Conservation (phyloP, 2,797 vertebrate species). For the Spatula clypeata region DNA sequence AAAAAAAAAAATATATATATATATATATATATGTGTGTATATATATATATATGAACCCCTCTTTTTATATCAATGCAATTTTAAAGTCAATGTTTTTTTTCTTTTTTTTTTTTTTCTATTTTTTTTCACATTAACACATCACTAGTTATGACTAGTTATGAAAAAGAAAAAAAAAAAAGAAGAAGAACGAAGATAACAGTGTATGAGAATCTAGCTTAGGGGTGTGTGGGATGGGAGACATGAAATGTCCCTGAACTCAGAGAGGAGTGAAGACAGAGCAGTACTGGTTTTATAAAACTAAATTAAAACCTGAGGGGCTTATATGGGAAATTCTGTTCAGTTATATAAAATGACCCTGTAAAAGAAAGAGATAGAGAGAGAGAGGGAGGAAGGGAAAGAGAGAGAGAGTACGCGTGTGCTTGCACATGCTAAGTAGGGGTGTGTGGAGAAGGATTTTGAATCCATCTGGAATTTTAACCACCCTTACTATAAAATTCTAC, state of each 20-base stretch:
- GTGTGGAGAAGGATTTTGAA: not conserved
- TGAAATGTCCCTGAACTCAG: not conserved
- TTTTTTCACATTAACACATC: not conserved
- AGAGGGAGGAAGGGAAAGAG: no score
- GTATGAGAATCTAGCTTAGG: not conserved
- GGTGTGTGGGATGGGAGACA: not conserved
- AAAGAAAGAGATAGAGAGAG: not conserved
- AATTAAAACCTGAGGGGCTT: not conserved
- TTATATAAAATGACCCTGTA: not conserved
- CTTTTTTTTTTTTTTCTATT: constrained; percentile 25
- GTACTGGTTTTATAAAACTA: not conserved
- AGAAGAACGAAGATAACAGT: not conserved
- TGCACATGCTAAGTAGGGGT: not conserved
- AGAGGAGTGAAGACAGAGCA: not conserved
- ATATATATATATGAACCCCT: not conserved
- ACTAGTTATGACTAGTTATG: accelerated
- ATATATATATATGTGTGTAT: not conserved
- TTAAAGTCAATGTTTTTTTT: constrained; percentile 5
- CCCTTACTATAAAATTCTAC: not conserved
- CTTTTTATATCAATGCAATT: not conserved
- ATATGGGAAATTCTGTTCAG: not conserved
- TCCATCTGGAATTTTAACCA: not conserved
- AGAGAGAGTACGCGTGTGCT: not conserved
- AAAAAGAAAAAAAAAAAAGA: not conserved
- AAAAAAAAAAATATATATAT: not conserved